phyloP scores from a whole-genome alignment of 2,797 vertebrate genomes.

The Urosaurus nigricauda region DNA sequence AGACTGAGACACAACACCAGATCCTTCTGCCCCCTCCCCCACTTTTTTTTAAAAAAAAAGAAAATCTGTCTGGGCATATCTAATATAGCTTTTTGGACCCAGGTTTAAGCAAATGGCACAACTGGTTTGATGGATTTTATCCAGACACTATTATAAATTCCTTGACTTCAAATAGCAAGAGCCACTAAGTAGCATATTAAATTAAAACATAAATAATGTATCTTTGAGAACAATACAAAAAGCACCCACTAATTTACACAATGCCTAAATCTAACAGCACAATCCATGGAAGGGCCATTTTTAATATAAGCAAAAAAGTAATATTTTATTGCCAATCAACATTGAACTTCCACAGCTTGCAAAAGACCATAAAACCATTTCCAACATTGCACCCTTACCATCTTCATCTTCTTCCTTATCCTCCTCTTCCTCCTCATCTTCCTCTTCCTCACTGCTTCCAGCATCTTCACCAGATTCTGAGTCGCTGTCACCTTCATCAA shows the following conservation, averaged over 20 bases:
- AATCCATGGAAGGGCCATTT: background rate
- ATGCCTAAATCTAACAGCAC: background rate
- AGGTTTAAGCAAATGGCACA: background rate
- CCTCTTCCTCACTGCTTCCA: slow-evolving; percentile 89
- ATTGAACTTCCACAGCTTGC: background rate
- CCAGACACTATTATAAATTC: background rate
- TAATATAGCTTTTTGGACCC: background rate
- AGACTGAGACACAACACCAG: background rate
- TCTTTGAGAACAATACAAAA: background rate
- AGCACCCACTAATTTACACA: background rate
- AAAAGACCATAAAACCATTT: background rate
- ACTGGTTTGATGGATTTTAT: background rate
- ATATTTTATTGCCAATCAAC: background rate
- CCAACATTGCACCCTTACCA: slow-evolving; percentile 68
- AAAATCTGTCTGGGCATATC: background rate
- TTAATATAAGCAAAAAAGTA: background rate
- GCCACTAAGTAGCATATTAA: background rate
- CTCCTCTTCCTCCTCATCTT: slow-evolving; percentile 80
- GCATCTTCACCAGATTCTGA: slow-evolving; percentile 88
- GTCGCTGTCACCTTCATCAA: slow-evolving; percentile 95
- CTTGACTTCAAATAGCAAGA: background rate
- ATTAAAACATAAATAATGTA: background rate
- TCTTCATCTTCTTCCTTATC: slow-evolving; percentile 81
- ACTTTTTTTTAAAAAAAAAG: background rate
- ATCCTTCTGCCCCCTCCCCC: too few relatives aligned